Evolutionary conservation across 2,888 invertebrate genomes (phyloP).

Genomic region (Caenorhabditis auriculariae): DNA sequence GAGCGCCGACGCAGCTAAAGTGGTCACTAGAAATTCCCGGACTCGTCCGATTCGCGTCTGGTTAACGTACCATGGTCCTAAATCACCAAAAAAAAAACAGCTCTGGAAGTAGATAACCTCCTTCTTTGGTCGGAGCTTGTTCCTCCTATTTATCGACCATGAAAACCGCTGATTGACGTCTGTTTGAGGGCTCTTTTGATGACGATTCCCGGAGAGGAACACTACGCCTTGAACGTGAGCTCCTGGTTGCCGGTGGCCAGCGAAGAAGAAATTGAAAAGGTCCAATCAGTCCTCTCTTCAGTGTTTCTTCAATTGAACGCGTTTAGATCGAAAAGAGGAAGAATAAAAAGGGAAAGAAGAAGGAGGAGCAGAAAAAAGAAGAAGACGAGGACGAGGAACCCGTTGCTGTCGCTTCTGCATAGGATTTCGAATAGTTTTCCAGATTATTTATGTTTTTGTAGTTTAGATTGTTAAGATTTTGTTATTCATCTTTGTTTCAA

Average conservation of each 20-base stretch:
- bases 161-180: background rate
- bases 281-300: slow-evolving; percentile 1
- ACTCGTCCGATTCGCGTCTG: too few species aligned
- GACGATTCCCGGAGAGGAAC: slow-evolving; percentile 50
- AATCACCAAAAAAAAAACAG: too few species aligned
- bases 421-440: background rate
- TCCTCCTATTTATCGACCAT: background rate
- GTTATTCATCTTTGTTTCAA: background rate
- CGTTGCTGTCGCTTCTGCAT: slow-evolving; percentile 15
- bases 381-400: slow-evolving; percentile 19
- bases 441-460: background rate
- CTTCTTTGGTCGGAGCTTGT: background rate
- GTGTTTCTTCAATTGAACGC: background rate
- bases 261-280: slow-evolving; percentile 60
- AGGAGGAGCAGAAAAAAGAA: slow-evolving; percentile 41
- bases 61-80: too few species aligned
- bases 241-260: slow-evolving; percentile 52
- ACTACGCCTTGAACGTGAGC: slow-evolving; percentile 51
- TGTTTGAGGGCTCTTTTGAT: slow-evolving; percentile 46
- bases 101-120: too few species aligned
- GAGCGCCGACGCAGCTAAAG: too few species aligned
- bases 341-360: slow-evolving; percentile 52
- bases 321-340: slow-evolving; percentile 50
- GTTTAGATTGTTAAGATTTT: background rate
- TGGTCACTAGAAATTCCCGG: too few species aligned